These are phyloP conservation scores for Chalcosyrphus nemorum DNA, from an alignment of 2,888 invertebrate species.

Conservation along the genomic window DNA sequence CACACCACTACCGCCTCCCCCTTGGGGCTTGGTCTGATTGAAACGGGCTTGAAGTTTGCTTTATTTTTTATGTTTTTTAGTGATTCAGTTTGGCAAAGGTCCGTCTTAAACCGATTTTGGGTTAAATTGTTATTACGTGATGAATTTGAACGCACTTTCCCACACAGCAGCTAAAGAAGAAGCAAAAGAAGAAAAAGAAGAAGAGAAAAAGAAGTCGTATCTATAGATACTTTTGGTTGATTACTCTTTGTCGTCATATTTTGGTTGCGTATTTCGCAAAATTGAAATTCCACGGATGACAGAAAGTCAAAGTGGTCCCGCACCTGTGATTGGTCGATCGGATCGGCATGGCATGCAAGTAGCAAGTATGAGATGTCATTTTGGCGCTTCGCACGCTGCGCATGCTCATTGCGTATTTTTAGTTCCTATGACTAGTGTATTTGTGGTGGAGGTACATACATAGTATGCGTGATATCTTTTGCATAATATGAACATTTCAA, in stretches of 20 bases:
- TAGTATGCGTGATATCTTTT: conserved; percentile 51
- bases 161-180: conserved; percentile 37
- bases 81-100: conserved; percentile 67
- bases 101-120: conserved; percentile 63
- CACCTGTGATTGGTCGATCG: background rate
- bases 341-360: conserved; percentile 13
- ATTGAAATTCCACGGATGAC: conserved; percentile 64
- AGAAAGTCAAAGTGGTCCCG: background rate
- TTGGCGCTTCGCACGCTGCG: conserved; percentile 51
- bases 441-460: background rate
- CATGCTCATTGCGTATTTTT: conserved; percentile 48
- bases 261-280: conserved; percentile 66
- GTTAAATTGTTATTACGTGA: conserved; percentile 68
- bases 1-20: background rate
- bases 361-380: conserved; percentile 6
- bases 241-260: conserved; percentile 51
- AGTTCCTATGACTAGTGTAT: background rate
- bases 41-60: conserved; percentile 31
- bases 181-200: conserved; percentile 25
- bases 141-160: conserved; percentile 67
- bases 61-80: conserved; percentile 19
- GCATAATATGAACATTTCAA: conserved; percentile 65
- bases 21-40: conserved; percentile 26
- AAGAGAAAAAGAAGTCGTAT: conserved; percentile 22
- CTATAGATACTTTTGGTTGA: conserved; percentile 11